phyloP scores from a whole-genome alignment of 2,797 vertebrate species.

The Diplodus puntazzo region DNA sequence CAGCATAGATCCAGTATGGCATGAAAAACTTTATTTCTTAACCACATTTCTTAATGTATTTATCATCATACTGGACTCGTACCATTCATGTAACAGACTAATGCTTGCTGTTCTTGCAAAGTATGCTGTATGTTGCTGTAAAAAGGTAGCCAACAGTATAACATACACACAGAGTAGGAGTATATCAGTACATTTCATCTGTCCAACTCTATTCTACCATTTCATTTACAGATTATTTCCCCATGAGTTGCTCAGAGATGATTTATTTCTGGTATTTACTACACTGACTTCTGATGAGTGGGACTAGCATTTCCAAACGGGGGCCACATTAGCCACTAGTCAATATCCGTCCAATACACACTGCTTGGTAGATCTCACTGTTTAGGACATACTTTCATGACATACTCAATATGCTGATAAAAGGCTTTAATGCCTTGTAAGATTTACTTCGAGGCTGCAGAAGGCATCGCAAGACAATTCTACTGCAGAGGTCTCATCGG shows the following conservation, averaged over 20 bases:
- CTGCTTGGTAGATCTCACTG: slow-evolving; percentile 29
- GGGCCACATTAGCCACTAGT: slow-evolving; percentile 40
- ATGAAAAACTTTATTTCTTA: neutral
- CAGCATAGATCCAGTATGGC: neutral
- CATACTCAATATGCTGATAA: slow-evolving; percentile 60
- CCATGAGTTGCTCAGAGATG: slow-evolving; percentile 8
- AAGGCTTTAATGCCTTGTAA: slow-evolving; percentile 46
- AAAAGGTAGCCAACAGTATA: neutral
- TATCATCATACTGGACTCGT: neutral
- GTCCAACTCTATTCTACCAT: neutral
- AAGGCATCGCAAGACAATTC: slow-evolving; percentile 61
- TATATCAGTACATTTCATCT: neutral
- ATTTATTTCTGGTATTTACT: slow-evolving; percentile 43
- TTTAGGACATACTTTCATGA: slow-evolving; percentile 42
- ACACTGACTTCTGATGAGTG: slow-evolving; percentile 12
- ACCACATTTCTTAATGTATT: neutral
- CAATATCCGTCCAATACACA: slow-evolving; percentile 52
- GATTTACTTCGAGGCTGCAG: slow-evolving; percentile 32
- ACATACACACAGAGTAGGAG: neutral
- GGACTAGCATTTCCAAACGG: slow-evolving; percentile 33
- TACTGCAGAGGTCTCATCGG: slow-evolving; percentile 40
- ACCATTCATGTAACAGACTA: neutral
- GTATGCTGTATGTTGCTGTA: neutral
- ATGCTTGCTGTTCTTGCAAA: neutral
- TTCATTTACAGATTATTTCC: neutral